These are phyloP conservation scores for Harmothoe impar DNA, from an alignment of 2,888 invertebrate genomes.

Conservation along the genomic window DNA sequence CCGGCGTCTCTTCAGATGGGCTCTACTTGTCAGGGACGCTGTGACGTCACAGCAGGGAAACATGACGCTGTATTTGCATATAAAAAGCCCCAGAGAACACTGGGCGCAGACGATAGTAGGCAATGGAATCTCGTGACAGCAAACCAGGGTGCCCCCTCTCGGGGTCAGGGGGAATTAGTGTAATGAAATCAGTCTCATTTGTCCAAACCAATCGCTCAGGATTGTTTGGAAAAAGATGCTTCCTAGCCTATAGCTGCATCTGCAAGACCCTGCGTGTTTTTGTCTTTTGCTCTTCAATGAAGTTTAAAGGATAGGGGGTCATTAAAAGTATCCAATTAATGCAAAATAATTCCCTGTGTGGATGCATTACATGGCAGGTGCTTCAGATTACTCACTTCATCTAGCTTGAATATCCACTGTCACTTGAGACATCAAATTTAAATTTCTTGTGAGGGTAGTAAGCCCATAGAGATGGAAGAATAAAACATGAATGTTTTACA, in stretches of 20 bases:
- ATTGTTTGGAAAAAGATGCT: slow-evolving; percentile 1
- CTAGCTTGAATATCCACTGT: neutral
- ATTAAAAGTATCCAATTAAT: neutral
- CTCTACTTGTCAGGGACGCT: neutral
- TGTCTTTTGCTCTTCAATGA: neutral
- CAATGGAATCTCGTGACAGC: neutral
- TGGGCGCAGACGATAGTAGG: neutral
- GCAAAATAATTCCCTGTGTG: neutral
- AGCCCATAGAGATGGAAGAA: no score
- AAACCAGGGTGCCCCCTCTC: neutral
- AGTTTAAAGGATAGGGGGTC: neutral
- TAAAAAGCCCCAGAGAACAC: slow-evolving; percentile 25
- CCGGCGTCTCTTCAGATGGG: neutral
- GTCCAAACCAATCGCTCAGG: neutral
- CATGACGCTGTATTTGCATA: slow-evolving; percentile 14
- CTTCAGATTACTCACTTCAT: neutral
- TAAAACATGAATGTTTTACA: no score
- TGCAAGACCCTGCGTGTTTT: neutral
- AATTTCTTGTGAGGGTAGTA: neutral
- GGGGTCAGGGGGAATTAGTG: slow-evolving; percentile 14
- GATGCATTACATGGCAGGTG: neutral
- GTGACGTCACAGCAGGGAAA: neutral
- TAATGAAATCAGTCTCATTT: slow-evolving; percentile 25
- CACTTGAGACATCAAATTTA: neutral
- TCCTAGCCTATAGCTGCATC: neutral